Conservation (phyloP, 2,797 vertebrate genomes). For the Rallus crepitans region DNA sequence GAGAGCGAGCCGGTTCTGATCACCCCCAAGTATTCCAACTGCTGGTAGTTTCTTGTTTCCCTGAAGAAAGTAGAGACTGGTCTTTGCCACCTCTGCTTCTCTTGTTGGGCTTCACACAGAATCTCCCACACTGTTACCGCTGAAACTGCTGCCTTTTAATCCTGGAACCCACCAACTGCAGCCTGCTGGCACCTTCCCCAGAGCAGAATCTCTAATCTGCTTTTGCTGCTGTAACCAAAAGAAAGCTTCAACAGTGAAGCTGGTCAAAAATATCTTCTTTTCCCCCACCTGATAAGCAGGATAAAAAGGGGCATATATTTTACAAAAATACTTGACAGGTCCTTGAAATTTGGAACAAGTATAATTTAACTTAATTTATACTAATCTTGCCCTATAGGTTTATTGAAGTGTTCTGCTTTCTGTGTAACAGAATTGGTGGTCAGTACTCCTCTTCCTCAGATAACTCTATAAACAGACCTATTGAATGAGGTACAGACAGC, state of each 20-base stretch:
- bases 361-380: neutral
- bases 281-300: neutral
- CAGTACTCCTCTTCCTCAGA: neutral
- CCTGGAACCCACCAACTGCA: constrained; percentile 47
- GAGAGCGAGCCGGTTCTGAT: neutral
- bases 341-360: neutral
- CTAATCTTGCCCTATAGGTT: neutral
- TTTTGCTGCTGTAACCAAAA: constrained; percentile 45
- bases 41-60: neutral
- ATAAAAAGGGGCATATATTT: neutral
- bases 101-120: constrained; percentile 13
- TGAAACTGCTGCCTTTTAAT: constrained; percentile 53
- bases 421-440: neutral
- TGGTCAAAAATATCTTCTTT: neutral
- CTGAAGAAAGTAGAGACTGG: neutral
- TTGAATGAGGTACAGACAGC: neutral
- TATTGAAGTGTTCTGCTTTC: neutral
- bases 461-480: neutral
- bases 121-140: constrained; percentile 5
- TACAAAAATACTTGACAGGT: neutral
- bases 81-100: neutral
- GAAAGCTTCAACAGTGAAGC: constrained; percentile 33
- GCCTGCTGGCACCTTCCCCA: constrained; percentile 37
- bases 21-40: neutral
- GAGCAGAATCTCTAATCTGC: constrained; percentile 46